Evolutionary conservation across 2,113 vertebrate genomes (phyloP).

Genomic region (Oriolus oriolus): DNA sequence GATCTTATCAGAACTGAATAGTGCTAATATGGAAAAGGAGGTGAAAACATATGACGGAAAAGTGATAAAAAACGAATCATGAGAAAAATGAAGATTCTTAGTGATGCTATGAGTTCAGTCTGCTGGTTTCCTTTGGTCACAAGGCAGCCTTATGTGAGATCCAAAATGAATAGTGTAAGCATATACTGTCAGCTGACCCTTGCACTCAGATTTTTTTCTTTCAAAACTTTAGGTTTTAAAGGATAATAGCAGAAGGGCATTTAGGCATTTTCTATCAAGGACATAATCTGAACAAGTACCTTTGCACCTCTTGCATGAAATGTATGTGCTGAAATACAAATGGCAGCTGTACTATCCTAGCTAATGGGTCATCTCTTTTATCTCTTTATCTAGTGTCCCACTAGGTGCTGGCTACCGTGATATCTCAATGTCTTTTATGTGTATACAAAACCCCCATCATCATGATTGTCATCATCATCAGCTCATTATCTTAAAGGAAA

Average conservation of each 20-base stretch:
- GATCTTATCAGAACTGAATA: background rate
- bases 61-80: background rate
- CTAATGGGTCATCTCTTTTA: background rate
- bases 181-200: background rate
- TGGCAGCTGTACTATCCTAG: background rate
- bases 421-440: background rate
- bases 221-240: background rate
- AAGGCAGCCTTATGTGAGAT: background rate
- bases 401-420: background rate
- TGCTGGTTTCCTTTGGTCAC: background rate
- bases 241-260: background rate
- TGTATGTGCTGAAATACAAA: background rate
- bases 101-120: background rate
- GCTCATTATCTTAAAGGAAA: constrained; percentile 10
- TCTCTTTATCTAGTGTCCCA: background rate
- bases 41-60: background rate
- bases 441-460: background rate
- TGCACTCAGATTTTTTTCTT: background rate
- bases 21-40: background rate
- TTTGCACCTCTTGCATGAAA: background rate
- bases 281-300: background rate
- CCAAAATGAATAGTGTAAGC: background rate
- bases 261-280: background rate
- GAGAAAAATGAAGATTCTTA: background rate
- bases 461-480: background rate